Evolutionary conservation across 92 coral and sea anemone genomes (phyloP).

Genomic region (Porites lobata): DNA sequence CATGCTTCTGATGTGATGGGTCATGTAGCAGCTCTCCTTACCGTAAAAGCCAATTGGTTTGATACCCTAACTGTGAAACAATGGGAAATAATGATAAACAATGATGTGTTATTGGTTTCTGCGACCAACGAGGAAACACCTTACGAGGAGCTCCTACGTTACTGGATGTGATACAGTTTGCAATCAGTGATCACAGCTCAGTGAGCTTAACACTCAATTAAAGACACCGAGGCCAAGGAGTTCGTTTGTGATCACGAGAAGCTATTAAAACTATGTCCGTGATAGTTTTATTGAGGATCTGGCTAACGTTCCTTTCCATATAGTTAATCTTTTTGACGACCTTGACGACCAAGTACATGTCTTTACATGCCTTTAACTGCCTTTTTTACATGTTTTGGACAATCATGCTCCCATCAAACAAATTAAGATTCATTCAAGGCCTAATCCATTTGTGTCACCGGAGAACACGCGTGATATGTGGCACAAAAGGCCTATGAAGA

Average conservation of each 20-base stretch:
- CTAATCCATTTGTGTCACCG: slow-evolving; percentile 11
- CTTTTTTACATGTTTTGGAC: slow-evolving; percentile 17
- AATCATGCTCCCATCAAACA: slow-evolving; percentile 64
- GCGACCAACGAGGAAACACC: too few species aligned
- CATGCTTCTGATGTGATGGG: not conserved
- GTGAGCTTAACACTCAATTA: slow-evolving; percentile 42
- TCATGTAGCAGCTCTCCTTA: too few species aligned
- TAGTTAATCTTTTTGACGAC: slow-evolving; percentile 58
- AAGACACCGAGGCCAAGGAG: slow-evolving; percentile 51
- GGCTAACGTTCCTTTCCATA: slow-evolving; percentile 64
- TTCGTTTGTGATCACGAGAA: slow-evolving; percentile 22
- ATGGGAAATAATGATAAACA: too few species aligned
- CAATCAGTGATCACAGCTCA: not conserved
- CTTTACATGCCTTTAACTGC: too few species aligned
- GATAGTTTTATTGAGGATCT: slow-evolving; percentile 38
- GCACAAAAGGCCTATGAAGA: not conserved
- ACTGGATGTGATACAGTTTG: too few species aligned
- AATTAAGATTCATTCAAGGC: slow-evolving; percentile 48
- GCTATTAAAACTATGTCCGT: slow-evolving; percentile 56
- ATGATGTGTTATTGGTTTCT: too few species aligned
- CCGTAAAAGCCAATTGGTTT: too few species aligned
- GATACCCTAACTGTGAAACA: too few species aligned
- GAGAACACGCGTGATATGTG: slow-evolving; percentile 44
- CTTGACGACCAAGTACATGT: slow-evolving; percentile 22
- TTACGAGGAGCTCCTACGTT: too few species aligned